phyloP scores from a whole-genome alignment of 2,797 vertebrate species.

The Karalla daura region DNA sequence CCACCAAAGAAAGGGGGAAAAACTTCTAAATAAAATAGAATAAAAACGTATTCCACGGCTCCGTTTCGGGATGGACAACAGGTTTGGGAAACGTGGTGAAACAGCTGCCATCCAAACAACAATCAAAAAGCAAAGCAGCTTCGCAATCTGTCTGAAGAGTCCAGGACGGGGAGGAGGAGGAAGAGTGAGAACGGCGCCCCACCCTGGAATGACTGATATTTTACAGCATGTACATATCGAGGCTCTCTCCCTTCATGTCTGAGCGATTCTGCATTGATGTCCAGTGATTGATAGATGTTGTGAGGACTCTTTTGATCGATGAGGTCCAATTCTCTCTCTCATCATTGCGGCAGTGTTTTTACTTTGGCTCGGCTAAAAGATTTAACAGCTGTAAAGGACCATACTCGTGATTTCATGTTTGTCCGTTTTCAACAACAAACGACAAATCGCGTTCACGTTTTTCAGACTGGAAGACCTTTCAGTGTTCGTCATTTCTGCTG shows the following conservation, averaged over 20 bases:
- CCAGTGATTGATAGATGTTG: background rate
- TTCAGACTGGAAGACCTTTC: too few relatives aligned
- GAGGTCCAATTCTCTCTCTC: background rate
- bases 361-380: background rate
- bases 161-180: background rate
- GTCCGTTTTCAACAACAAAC: too few relatives aligned
- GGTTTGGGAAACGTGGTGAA: too few relatives aligned
- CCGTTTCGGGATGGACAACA: background rate
- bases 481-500: too few relatives aligned
- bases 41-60: background rate
- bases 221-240: slow-evolving; percentile 17
- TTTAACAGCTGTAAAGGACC: background rate
- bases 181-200: background rate
- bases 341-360: background rate
- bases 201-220: background rate
- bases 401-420: too few relatives aligned
- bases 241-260: background rate
- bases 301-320: background rate
- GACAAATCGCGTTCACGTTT: too few relatives aligned
- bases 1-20: too few relatives aligned
- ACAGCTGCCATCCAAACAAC: background rate
- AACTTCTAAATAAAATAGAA: background rate
- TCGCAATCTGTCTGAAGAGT: background rate
- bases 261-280: background rate
- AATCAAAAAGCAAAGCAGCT: background rate